phyloP scores from a whole-genome alignment of 2,113 vertebrate species.

The Thinocorus orbignyianus region DNA sequence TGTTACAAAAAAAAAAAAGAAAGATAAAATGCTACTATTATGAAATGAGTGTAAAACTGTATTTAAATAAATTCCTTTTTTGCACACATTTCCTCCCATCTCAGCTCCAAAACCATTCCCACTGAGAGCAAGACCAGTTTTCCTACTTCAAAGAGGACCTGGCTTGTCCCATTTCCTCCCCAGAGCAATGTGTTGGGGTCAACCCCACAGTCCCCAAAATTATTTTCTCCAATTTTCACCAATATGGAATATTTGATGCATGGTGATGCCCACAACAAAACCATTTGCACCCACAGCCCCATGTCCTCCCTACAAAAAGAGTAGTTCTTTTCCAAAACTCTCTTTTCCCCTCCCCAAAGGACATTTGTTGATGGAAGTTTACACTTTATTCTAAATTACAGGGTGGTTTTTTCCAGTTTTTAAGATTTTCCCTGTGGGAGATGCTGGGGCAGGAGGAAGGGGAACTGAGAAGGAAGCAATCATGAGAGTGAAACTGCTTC shows the following conservation, averaged over 20 bases:
- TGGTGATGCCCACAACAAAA: background rate
- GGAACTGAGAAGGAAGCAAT: background rate
- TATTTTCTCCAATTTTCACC: background rate
- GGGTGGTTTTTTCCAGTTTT: background rate
- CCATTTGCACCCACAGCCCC: background rate
- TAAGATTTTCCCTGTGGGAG: background rate
- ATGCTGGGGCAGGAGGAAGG: background rate
- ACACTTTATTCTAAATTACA: background rate
- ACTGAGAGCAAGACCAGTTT: background rate
- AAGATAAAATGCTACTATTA: conserved; percentile 72
- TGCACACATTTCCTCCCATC: background rate
- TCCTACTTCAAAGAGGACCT: background rate
- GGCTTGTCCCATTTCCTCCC: background rate
- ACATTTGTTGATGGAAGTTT: fast-evolving
- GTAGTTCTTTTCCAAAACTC: background rate
- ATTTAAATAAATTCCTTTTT: conserved; percentile 66
- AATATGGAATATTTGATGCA: background rate
- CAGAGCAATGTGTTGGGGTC: background rate
- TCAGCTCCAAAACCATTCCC: background rate
- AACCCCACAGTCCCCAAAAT: background rate
- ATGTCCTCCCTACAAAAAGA: background rate
- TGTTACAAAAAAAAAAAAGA: background rate
- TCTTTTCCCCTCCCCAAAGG: background rate
- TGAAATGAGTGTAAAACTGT: conserved; percentile 60
- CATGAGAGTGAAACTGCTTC: background rate